phyloP scores from a whole-genome alignment of 2,888 invertebrate genomes.

The Acheta domesticus region DNA sequence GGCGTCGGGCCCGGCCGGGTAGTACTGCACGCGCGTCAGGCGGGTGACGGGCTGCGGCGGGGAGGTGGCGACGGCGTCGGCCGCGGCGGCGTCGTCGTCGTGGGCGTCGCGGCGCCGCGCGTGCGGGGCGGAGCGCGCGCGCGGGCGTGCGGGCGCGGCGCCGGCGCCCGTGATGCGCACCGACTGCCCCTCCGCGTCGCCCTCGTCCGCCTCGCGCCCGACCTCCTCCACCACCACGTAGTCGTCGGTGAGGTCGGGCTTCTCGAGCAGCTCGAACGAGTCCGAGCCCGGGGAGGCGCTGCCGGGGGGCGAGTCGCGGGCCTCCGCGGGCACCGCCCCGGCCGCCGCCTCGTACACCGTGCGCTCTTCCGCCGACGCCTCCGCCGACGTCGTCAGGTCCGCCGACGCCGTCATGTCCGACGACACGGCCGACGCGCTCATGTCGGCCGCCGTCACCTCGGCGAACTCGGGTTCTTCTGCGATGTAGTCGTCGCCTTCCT shows the following conservation, averaged over 20 bases:
- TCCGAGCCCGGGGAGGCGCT: conserved; percentile 48
- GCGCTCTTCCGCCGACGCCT: conserved; percentile 58
- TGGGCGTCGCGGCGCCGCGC: conserved; percentile 56
- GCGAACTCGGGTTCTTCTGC: conserved; percentile 44
- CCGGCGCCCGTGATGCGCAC: conserved; percentile 59
- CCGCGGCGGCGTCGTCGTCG: conserved; percentile 62
- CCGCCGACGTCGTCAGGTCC: neutral
- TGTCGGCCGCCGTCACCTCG: conserved; percentile 21
- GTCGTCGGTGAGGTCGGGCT: conserved; percentile 81
- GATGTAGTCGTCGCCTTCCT: conserved; percentile 46
- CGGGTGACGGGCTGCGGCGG: conserved; percentile 60
- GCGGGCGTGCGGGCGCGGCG: conserved; percentile 53
- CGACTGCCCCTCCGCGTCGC: conserved; percentile 78
- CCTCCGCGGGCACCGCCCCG: neutral
- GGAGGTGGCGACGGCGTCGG: conserved; percentile 61
- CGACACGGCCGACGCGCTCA: neutral
- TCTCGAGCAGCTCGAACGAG: conserved; percentile 83
- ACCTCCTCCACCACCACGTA: conserved; percentile 87
- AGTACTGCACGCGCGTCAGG: conserved; percentile 51
- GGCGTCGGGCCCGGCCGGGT: conserved; percentile 46
- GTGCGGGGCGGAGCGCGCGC: conserved; percentile 64
- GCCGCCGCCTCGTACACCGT: conserved; percentile 48
- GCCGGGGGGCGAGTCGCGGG: neutral
- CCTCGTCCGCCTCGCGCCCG: conserved; percentile 79
- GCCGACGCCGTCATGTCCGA: neutral